phyloP scores from a whole-genome alignment of 2,113 vertebrate genomes.

The Rallus limicola region DNA sequence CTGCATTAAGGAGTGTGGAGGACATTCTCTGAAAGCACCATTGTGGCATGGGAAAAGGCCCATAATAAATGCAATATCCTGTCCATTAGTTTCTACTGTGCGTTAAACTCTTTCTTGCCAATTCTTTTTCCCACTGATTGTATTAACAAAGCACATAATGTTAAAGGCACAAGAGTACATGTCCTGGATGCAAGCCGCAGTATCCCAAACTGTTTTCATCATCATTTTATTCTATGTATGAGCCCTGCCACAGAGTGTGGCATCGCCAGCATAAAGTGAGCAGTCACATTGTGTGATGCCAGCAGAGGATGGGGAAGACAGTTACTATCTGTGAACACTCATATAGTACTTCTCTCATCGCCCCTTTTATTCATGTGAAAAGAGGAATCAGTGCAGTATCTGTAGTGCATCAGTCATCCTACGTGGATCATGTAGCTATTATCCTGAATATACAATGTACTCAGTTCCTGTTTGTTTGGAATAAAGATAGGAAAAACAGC shows the following conservation, averaged over 20 bases:
- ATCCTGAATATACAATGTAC: background rate
- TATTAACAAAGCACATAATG: background rate
- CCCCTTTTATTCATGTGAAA: background rate
- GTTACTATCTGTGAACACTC: background rate
- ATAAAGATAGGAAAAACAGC: slow-evolving; percentile 65
- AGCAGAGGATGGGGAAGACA: background rate
- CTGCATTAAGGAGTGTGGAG: background rate
- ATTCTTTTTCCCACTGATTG: background rate
- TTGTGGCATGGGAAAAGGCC: background rate
- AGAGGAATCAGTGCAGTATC: background rate
- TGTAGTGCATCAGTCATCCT: background rate
- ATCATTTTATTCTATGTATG: background rate
- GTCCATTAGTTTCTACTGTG: background rate
- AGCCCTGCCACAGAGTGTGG: background rate
- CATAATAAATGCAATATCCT: background rate
- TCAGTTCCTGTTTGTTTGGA: slow-evolving; percentile 23
- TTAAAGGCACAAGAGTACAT: background rate
- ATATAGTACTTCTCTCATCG: background rate
- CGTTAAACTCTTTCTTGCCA: background rate
- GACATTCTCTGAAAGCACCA: background rate
- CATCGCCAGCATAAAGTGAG: background rate
- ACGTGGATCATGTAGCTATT: background rate
- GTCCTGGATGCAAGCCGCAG: background rate
- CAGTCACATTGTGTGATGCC: background rate
- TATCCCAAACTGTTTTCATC: background rate